Conservation (phyloP, 2,888 invertebrate genomes). For the Altica lythri region DNA sequence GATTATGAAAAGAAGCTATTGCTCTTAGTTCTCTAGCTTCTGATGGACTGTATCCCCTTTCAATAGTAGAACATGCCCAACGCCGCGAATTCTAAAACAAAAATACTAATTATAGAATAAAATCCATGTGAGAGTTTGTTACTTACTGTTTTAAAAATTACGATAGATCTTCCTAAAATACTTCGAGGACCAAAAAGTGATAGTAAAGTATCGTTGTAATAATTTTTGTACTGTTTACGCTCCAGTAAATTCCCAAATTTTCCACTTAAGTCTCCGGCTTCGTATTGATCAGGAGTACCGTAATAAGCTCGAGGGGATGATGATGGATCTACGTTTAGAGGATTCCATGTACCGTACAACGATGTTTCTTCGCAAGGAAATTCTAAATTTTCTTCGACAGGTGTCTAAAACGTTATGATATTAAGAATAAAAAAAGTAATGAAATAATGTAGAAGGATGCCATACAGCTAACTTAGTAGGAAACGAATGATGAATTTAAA, state of each 20-base stretch:
- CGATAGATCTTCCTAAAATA: conserved; percentile 83
- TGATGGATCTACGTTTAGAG: conserved; percentile 70
- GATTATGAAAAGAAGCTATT: conserved; percentile 91
- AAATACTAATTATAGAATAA: not conserved
- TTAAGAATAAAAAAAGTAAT: too few species aligned
- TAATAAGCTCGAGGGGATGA: conserved; percentile 61
- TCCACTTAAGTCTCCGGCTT: conserved; percentile 82
- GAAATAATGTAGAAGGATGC: too few species aligned
- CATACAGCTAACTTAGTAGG: too few species aligned
- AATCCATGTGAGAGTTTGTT: not conserved
- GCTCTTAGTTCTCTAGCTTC: conserved; percentile 85
- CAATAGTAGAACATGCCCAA: conserved; percentile 85
- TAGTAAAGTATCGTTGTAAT: conserved; percentile 80
- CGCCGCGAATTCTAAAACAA: conserved; percentile 61
- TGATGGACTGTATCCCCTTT: conserved; percentile 84
- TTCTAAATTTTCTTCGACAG: conserved; percentile 79
- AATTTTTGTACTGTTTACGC: conserved; percentile 62
- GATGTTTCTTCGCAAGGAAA: conserved; percentile 87
- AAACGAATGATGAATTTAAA: too few species aligned
- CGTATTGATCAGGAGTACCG: conserved; percentile 85
- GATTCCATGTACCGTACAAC: conserved; percentile 87
- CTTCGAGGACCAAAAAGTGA: conserved; percentile 81
- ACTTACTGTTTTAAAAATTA: conserved; percentile 74
- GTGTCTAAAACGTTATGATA: conserved; percentile 75
- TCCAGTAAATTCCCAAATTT: conserved; percentile 82